Percentiles rank a stretch among this genome's conserved stretches.
These are phyloP conservation scores for Coleophora flavipennella DNA, from an alignment of 2,888 invertebrate genomes.

Conservation along the genomic window DNA sequence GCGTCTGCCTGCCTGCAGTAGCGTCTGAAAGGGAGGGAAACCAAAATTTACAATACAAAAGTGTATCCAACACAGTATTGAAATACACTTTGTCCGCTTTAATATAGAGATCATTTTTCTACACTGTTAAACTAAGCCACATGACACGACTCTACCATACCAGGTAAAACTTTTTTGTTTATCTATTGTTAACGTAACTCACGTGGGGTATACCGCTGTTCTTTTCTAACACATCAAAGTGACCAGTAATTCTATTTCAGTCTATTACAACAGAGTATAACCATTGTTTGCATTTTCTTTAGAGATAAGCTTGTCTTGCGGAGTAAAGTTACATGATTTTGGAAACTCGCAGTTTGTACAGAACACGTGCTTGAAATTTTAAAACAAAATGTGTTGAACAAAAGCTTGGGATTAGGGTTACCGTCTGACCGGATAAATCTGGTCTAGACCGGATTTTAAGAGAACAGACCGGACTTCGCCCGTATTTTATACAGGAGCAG, in stretches of 20 bases:
- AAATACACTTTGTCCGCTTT: no score
- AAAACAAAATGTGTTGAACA: conserved; percentile 22
- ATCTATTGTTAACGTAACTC: conserved; percentile 64
- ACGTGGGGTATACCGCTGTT: conserved; percentile 49
- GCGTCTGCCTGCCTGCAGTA: conserved; percentile 26
- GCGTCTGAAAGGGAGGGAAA: conserved; percentile 32
- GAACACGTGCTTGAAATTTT: conserved; percentile 33
- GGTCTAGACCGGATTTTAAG: no score
- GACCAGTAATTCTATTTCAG: conserved; percentile 25
- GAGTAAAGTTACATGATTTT: conserved; percentile 34
- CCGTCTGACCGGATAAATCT: no score
- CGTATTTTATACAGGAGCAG: no score
- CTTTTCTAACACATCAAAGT: conserved; percentile 30
- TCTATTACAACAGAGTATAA: conserved; percentile 25
- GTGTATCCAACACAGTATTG: no score
- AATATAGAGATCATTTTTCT: no score
- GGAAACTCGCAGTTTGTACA: conserved; percentile 22
- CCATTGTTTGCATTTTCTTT: conserved; percentile 60
- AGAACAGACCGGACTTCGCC: no score
- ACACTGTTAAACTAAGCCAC: no score
- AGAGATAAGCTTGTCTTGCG: conserved; percentile 35
- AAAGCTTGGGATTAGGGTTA: conserved; percentile 25
- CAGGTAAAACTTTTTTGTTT: conserved; percentile 62
- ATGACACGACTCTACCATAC: conserved; percentile 33
- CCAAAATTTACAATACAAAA: conserved; percentile 16